Evolutionary conservation across 2,113 vertebrate genomes (phyloP).

Genomic region (Erythrocercus mccallii): DNA sequence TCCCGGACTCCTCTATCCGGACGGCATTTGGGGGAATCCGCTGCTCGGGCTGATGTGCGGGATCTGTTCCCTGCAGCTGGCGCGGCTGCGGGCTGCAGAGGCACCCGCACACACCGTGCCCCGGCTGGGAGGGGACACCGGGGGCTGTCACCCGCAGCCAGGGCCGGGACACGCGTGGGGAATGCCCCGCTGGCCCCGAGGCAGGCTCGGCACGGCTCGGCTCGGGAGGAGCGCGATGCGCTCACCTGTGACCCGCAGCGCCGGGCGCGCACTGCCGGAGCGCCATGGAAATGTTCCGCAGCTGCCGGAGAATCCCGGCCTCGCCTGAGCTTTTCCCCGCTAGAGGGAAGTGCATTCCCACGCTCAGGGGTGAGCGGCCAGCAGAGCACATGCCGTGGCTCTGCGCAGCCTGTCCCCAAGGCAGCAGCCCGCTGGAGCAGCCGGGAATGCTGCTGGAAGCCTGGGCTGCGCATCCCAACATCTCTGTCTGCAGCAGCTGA

Average conservation of each 20-base stretch:
- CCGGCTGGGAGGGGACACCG: neutral
- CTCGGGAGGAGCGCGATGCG: neutral
- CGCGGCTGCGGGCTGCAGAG: neutral
- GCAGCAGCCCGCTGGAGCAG: fast-evolving
- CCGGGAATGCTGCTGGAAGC: neutral
- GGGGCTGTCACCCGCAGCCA: fast-evolving
- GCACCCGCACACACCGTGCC: too few species aligned
- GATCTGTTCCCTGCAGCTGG: neutral
- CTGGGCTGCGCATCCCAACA: fast-evolving
- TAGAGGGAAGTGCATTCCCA: constrained; percentile 62
- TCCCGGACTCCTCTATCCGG: neutral
- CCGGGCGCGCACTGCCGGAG: neutral
- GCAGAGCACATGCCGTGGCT: neutral
- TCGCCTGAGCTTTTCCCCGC: constrained; percentile 40
- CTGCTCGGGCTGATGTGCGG: neutral
- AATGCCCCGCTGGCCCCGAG: fast-evolving
- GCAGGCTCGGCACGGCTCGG: neutral
- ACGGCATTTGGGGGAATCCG: fast-evolving
- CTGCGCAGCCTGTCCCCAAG: fast-evolving
- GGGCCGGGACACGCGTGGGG: fast-evolving
- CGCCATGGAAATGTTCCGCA: neutral
- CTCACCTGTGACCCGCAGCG: neutral
- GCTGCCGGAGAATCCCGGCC: neutral
- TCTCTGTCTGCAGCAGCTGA: neutral
- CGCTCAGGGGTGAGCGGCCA: neutral